Conservation (phyloP, 2,797 vertebrate species). For the Poliocrania exsul region DNA sequence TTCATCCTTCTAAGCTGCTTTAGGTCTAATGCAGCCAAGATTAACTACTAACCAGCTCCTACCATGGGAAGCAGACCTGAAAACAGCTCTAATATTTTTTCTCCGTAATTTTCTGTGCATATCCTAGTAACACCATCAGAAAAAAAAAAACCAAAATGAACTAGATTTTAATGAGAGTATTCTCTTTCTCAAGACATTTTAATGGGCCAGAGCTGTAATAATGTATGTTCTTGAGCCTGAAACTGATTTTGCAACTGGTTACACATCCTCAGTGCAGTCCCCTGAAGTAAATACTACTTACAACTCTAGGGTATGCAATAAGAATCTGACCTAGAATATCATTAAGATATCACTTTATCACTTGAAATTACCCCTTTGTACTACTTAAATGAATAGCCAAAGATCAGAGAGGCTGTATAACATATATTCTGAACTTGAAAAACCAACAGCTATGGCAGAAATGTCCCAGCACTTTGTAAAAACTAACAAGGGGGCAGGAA, state of each 20-base stretch:
- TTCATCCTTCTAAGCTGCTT: slow-evolving; percentile 46
- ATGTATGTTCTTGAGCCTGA: not conserved
- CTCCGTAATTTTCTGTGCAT: not conserved
- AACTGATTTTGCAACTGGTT: not conserved
- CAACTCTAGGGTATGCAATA: not conserved
- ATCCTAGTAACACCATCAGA: not conserved
- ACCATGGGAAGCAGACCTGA: not conserved
- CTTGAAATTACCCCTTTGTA: not conserved
- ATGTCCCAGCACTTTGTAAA: not conserved
- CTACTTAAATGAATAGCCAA: not conserved
- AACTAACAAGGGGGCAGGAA: not conserved
- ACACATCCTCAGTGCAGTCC: not conserved
- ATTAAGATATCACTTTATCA: not conserved
- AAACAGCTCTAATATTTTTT: not conserved
- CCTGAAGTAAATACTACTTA: not conserved
- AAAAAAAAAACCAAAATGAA: not conserved
- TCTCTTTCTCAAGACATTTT: not conserved
- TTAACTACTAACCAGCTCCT: slow-evolving; percentile 32
- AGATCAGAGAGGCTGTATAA: not conserved
- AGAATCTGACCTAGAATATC: not conserved
- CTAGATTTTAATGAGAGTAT: not conserved
- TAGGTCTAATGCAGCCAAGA: slow-evolving; percentile 23
- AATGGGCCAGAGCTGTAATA: not conserved
- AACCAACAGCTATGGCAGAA: not conserved
- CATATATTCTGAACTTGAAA: not conserved